These are phyloP conservation scores for Hemicrepidius hirtus DNA, from an alignment of 2,888 invertebrate species.

Conservation along the genomic window DNA sequence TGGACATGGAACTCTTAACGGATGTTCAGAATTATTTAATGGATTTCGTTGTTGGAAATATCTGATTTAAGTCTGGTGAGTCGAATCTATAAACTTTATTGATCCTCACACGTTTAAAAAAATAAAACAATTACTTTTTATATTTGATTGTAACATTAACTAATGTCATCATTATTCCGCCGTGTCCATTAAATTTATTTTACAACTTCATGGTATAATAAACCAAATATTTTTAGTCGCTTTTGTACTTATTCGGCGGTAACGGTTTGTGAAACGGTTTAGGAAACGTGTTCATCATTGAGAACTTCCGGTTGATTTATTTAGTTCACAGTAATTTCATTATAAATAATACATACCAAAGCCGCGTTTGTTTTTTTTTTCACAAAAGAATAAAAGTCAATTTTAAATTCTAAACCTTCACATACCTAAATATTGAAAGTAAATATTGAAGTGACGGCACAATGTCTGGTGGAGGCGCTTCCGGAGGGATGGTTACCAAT, in stretches of 20 bases:
- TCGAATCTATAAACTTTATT: too few relatives aligned
- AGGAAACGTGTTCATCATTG: constrained; percentile 29
- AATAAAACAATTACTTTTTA: too few relatives aligned
- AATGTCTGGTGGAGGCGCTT: constrained; percentile 73
- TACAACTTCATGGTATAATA: constrained; percentile 13
- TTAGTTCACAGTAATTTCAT: constrained; percentile 13
- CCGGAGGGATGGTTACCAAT: constrained; percentile 77
- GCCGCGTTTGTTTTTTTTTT: too few relatives aligned
- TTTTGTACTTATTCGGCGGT: constrained; percentile 11
- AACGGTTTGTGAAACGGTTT: constrained; percentile 40
- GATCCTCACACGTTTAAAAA: too few relatives aligned
- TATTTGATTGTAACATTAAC: background rate
- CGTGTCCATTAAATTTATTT: constrained; percentile 5
- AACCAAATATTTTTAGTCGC: constrained; percentile 1
- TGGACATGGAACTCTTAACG: too few relatives aligned
- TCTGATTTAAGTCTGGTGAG: too few relatives aligned
- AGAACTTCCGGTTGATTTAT: constrained; percentile 36
- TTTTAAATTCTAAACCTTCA: constrained; percentile 6
- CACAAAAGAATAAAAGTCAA: too few relatives aligned
- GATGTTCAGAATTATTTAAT: too few relatives aligned
- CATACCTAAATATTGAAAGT: constrained; percentile 75
- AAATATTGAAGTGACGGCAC: constrained; percentile 72
- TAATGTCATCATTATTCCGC: background rate
- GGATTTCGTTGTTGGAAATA: too few relatives aligned
- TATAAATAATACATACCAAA: background rate